phyloP scores from a whole-genome alignment of 2,797 vertebrate genomes.

The Graptemys geographica region DNA sequence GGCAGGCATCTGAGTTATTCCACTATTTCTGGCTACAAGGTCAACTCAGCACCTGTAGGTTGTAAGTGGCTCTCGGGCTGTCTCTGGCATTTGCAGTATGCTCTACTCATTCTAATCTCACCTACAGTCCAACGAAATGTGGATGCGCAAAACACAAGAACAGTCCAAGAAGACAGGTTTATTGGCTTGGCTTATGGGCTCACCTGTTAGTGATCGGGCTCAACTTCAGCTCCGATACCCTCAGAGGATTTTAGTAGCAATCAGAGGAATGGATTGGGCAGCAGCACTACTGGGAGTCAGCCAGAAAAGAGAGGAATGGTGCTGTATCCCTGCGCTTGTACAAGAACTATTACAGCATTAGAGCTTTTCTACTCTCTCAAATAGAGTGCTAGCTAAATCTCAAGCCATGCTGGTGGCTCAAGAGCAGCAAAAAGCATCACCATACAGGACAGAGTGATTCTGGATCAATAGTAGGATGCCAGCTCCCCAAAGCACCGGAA shows the following conservation, averaged over 20 bases:
- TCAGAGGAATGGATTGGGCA: not conserved
- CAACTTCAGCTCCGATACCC: conserved; percentile 20
- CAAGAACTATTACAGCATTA: conserved; percentile 39
- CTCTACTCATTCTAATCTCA: conserved; percentile 65
- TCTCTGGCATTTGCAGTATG: conserved; percentile 60
- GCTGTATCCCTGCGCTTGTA: conserved; percentile 13
- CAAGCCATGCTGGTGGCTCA: not conserved
- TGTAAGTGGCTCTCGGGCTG: not conserved
- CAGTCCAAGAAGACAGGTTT: not conserved
- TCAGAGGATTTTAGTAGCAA: conserved; percentile 6
- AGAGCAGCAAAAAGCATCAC: not conserved
- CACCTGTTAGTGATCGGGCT: conserved; percentile 45
- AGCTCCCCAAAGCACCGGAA: fast-evolving
- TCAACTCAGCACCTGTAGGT: conserved; percentile 45
- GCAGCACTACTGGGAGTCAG: not conserved
- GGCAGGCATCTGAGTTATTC: conserved; percentile 10
- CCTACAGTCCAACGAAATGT: conserved; percentile 66
- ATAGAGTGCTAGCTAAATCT: not conserved
- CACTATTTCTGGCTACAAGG: conserved; percentile 52
- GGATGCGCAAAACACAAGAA: conserved; percentile 53
- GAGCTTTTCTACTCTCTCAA: not conserved
- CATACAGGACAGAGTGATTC: fast-evolving
- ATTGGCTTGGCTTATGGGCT: not conserved
- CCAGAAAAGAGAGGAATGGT: conserved; percentile 36
- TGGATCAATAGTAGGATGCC: fast-evolving